These are phyloP conservation scores for Lepus americanus DNA, from an alignment of 2,113 vertebrate genomes.

Conservation along the genomic window DNA sequence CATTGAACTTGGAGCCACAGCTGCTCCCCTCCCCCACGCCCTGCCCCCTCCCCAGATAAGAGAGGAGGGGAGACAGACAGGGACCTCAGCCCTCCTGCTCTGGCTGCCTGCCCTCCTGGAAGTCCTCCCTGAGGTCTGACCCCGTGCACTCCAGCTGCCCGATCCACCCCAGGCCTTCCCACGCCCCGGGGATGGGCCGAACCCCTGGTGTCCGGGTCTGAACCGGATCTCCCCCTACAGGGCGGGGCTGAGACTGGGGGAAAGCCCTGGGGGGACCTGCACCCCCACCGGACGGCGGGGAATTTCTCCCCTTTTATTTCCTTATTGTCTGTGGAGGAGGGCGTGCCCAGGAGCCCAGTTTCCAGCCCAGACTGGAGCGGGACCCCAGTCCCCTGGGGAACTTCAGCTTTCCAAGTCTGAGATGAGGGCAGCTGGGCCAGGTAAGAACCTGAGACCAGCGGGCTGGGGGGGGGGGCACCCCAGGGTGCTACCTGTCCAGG, in stretches of 20 bases:
- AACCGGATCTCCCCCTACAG: slow-evolving; percentile 81
- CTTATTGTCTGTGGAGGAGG: slow-evolving; percentile 76
- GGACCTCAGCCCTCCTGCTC: slow-evolving; percentile 48
- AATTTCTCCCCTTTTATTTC: slow-evolving; percentile 80
- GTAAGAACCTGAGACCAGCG: neutral
- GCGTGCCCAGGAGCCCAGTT: slow-evolving; percentile 39
- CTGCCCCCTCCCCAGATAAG: slow-evolving; percentile 22
- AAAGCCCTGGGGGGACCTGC: slow-evolving; percentile 68
- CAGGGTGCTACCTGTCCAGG: neutral
- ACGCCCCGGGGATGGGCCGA: slow-evolving; percentile 77
- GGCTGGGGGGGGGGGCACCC: neutral
- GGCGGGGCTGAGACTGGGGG: slow-evolving; percentile 75
- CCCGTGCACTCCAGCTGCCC: slow-evolving; percentile 70
- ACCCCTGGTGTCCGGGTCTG: slow-evolving; percentile 79
- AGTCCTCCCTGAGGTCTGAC: slow-evolving; percentile 77
- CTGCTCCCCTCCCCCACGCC: neutral
- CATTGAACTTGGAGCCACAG: neutral
- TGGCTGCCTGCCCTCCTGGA: slow-evolving; percentile 75
- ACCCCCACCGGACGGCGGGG: slow-evolving; percentile 68
- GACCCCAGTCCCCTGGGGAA: neutral
- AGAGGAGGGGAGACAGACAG: neutral
- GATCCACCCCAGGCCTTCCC: slow-evolving; percentile 78
- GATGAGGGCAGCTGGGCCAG: neutral
- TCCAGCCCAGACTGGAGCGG: neutral
- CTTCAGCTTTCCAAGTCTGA: neutral